Evolutionary conservation across 30 jellyfish, hydroid and myxozoan species (phyloP), one percentile per base, ranked within the genome.

Genomic region (Pelagia noctiluca): DNA sequence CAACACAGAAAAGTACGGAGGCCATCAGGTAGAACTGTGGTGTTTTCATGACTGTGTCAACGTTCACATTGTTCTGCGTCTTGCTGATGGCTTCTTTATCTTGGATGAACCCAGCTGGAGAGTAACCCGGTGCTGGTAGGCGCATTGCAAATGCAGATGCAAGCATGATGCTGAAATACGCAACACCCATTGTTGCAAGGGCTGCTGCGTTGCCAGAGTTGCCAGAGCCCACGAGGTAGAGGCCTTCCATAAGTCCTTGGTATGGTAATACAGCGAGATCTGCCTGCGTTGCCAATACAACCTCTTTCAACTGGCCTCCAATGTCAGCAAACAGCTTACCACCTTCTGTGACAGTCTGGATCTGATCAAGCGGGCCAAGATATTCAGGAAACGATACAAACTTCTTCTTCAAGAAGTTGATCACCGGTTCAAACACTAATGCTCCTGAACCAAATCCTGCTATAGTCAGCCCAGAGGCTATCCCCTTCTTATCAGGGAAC

Each of bases 401-500:
- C 42, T 82, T 82, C 57, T 82, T 80, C 1, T 80, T 75, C 24
- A 82, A 37, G 0, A 50, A 26, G 53, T 69, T 82, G 47, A 82
- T 82, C 31, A 82, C 16, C 36, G 92, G 92, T 71, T 82, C 92
- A 57, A 82, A 82, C 21, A 82, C 86, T 50, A 82, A 47, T 29
- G 92, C 92, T 5, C 92, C 92, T 1, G 92, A 82, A 16, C 92
- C 92, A 69, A 82, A 82, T 34, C 92, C 92, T 7, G 92, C 92
- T 19, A 82, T 82, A 35, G 92, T 82, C 46, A 82, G 61, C 29
- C 92, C 92, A 37, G 92, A 82, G 22, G 92, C 92, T 11, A 82
- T 80, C 52, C 92, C 92, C 37, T 82, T 82, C 63, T 82, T 82
- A 38, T 82, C 92, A 11, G 92, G 92, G 18, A 82, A 82, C 92